A percentile compares a stretch with the other conserved stretches of the same genome.
phyloP scores from a whole-genome alignment of 2,888 invertebrate species.

The Hirtodrosophila histrioides region DNA sequence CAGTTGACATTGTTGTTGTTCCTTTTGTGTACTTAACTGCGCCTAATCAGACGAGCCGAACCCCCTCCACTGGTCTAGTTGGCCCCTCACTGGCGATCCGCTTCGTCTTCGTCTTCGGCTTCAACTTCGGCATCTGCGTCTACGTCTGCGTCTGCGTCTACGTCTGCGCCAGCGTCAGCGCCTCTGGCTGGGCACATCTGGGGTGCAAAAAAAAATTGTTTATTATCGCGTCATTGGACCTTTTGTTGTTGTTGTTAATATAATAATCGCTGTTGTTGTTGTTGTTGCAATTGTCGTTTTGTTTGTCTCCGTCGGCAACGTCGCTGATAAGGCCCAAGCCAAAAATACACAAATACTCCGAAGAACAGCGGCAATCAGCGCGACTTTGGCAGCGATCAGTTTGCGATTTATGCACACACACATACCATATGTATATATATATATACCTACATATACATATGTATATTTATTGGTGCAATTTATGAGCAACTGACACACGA shows the following conservation, averaged over 20 bases:
- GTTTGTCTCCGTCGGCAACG: conserved; percentile 23
- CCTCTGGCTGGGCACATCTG: conserved; percentile 36
- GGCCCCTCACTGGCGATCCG: conserved; percentile 6
- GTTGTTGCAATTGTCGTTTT: conserved; percentile 8
- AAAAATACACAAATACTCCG: conserved; percentile 37
- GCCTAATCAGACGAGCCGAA: conserved; percentile 42
- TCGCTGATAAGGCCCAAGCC: conserved; percentile 43
- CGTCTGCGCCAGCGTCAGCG: conserved; percentile 5
- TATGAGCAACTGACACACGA: conserved; percentile 30
- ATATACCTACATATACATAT: background rate
- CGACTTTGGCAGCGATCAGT: conserved; percentile 44
- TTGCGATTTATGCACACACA: conserved; percentile 28
- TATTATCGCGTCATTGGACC: conserved; percentile 62
- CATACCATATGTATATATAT: background rate
- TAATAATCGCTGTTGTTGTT: conserved; percentile 5
- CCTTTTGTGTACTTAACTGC: conserved; percentile 40
- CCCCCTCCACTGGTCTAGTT: conserved; percentile 20
- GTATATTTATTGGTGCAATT: conserved; percentile 23
- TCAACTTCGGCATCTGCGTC: background rate
- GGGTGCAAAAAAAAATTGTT: conserved; percentile 51
- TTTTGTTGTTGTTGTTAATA: conserved; percentile 25
- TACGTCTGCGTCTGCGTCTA: background rate
- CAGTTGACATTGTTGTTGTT: conserved; percentile 21
- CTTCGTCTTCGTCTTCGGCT: no score
- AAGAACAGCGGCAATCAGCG: conserved; percentile 9